Conservation (phyloP, 2,113 vertebrate genomes). For the Micromys minutus region DNA sequence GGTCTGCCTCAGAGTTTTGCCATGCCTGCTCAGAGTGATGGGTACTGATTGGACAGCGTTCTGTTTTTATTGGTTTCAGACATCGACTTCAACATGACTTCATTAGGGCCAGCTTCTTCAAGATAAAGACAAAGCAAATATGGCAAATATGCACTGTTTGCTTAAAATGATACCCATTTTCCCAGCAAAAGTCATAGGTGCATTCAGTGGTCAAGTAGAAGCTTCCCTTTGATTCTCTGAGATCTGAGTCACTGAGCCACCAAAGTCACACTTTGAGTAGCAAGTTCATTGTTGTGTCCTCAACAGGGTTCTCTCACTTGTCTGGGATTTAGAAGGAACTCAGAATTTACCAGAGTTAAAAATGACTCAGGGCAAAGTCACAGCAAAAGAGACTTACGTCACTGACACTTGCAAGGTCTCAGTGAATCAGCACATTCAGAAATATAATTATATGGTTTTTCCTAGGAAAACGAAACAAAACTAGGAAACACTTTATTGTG, state of each 20-base stretch:
- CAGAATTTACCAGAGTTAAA: conserved; percentile 47
- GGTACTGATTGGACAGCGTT: background rate
- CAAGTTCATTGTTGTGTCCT: background rate
- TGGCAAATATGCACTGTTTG: background rate
- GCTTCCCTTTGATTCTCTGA: background rate
- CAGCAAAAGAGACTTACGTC: conserved; percentile 27
- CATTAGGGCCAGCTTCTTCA: background rate
- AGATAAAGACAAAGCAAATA: conserved; percentile 1
- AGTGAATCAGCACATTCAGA: conserved; percentile 46
- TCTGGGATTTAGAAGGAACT: conserved; percentile 43
- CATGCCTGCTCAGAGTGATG: background rate
- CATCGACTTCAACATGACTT: conserved; percentile 17
- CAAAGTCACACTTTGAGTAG: background rate
- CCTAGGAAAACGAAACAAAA: conserved; percentile 36
- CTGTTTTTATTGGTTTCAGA: conserved; percentile 49
- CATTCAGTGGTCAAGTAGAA: background rate
- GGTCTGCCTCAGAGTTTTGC: conserved; percentile 4
- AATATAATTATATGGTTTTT: conserved; percentile 47
- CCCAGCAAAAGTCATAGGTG: background rate
- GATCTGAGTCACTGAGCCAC: background rate
- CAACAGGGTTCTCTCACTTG: conserved; percentile 43
- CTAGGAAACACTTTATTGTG: conserved; percentile 23
- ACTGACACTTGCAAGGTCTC: background rate
- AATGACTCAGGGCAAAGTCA: conserved; percentile 43
- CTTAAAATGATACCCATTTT: background rate